phyloP scores from a whole-genome alignment of 2,113 vertebrate species.

The Himantopus leucocephalus region DNA sequence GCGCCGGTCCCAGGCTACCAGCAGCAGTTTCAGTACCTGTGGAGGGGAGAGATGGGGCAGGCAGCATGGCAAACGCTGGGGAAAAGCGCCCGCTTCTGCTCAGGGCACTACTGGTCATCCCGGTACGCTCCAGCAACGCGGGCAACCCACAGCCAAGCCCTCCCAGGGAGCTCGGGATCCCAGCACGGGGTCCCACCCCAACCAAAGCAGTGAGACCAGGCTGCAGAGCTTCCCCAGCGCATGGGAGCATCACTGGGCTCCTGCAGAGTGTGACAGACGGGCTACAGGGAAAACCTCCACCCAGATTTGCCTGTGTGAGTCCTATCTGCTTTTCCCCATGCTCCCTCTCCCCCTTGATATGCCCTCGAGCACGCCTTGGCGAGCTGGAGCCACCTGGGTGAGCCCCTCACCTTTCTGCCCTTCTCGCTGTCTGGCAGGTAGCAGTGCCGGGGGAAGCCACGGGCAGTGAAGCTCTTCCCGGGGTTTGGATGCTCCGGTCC shows the following conservation, averaged over 20 bases:
- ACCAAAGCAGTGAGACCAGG: background rate
- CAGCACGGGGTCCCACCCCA: background rate
- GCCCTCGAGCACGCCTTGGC: background rate
- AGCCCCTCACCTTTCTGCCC: constrained; percentile 85
- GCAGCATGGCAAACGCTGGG: accelerated
- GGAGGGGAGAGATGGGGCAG: background rate
- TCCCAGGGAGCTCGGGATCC: background rate
- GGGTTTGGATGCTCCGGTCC: constrained; percentile 92
- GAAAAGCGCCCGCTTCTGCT: background rate
- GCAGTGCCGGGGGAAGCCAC: constrained; percentile 93
- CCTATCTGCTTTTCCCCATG: background rate
- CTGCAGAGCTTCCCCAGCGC: background rate
- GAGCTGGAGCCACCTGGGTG: accelerated
- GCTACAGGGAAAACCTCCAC: background rate
- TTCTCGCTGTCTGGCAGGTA: constrained; percentile 96
- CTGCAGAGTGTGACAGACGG: background rate
- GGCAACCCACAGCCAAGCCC: background rate
- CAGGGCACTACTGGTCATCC: background rate
- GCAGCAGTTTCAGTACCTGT: constrained; percentile 88
- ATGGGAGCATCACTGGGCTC: accelerated
- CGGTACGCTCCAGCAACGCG: accelerated
- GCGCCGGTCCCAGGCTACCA: constrained; percentile 92
- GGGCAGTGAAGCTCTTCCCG: constrained; percentile 91
- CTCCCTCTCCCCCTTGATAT: background rate
- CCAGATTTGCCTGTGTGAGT: background rate